These are phyloP conservation scores for Deroptyus accipitrinus DNA, from an alignment of 2,113 vertebrate genomes.

Conservation along the genomic window DNA sequence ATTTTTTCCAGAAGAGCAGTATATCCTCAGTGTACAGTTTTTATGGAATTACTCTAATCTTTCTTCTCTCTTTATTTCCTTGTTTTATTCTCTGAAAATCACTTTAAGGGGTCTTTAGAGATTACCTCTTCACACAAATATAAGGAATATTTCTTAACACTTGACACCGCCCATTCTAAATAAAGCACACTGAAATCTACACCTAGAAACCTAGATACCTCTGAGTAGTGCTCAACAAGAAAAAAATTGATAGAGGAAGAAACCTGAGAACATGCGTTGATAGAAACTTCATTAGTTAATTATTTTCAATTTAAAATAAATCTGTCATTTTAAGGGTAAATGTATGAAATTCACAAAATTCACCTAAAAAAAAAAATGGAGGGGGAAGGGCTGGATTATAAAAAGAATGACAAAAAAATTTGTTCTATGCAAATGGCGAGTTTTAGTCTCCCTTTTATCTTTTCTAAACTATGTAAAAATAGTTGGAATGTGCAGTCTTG, in stretches of 20 bases:
- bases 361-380: background rate
- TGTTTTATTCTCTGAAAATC: conserved; percentile 31
- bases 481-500: background rate
- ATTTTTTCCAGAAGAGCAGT: background rate
- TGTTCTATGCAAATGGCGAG: background rate
- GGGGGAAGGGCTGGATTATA: accelerated
- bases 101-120: background rate
- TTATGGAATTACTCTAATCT: background rate
- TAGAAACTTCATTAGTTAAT: background rate
- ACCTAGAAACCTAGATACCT: background rate
- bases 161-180: background rate
- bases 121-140: background rate
- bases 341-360: accelerated
- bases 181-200: background rate
- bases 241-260: background rate
- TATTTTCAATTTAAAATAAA: background rate
- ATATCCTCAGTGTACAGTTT: background rate
- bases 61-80: background rate
- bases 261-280: background rate
- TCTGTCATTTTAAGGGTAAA: background rate
- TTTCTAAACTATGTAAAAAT: background rate
- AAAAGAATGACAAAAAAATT: background rate
- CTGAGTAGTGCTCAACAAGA: background rate
- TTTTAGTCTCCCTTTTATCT: background rate
- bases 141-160: background rate